Base-by-base conservation (phyloP, 2,797 vertebrate species). In the Neomorphus geoffroyi region DNA sequence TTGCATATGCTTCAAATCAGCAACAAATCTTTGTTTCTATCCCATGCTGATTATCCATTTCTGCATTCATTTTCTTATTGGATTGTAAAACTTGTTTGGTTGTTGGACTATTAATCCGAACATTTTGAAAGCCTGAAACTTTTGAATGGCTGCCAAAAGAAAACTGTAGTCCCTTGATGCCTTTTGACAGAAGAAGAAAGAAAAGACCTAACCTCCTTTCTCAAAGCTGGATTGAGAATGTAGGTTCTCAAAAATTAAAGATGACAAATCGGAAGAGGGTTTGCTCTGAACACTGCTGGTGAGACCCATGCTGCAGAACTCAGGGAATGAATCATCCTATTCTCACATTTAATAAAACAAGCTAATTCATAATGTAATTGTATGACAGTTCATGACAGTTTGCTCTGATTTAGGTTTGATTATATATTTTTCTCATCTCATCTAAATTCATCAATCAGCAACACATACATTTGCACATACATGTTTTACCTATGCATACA, bases 121-220 rank as follows among this genome's bases (percentile, higher is more conserved):
- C 23, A 69, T 80, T 92, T 93, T 54, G 88, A 95, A 91, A 87
- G 60, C 54, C 13, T 69, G 70, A 88, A 91, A 88, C 12, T 70
- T 82, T 90, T 90, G 72, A 96, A 71, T 50, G 30, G 54, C 61
- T 94, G 79, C 53, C 93, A 95, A 93, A 73, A n/a, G 71, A 61
- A 79, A 43, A 28, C 10, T 87, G 39, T 90, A 51, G 89, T 77
- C 53, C 92, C 69, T 82, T 41, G 73, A 79, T 64, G 22, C 2
- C 10, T 84, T 88, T 95, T 60, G 13, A 53, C 74, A 61, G 43
- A 16, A 48, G 66, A 87, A 90, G 19, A 80, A 91, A 86, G 32
- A 87, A 73, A 91, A 91, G 21, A 67, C 50, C 24, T 90, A 78
- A 95, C 78, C 46, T 72, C 37, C 27, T 75, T 78, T 80, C 66